These are phyloP conservation scores for Tinamus guttatus DNA, from an alignment of 2,113 vertebrate species.

Conservation along the genomic window DNA sequence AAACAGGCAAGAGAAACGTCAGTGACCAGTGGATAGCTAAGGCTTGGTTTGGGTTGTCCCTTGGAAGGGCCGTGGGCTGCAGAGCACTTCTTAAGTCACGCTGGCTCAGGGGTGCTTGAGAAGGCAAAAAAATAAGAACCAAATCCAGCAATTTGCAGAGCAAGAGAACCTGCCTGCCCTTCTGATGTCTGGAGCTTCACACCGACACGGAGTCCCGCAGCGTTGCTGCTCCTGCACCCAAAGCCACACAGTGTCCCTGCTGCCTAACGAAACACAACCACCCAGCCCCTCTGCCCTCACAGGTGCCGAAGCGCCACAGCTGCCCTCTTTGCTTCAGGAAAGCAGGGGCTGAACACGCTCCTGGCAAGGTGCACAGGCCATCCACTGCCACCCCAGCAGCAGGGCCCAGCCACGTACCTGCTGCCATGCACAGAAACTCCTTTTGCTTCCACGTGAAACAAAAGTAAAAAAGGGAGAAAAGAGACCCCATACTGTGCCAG, in stretches of 20 bases:
- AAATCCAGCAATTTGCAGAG: background rate
- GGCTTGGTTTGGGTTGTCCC: accelerated
- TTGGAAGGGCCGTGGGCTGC: background rate
- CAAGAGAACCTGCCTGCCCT: background rate
- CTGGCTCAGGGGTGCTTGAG: background rate
- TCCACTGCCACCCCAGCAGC: background rate
- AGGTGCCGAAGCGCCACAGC: too few relatives aligned
- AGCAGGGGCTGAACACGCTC: background rate
- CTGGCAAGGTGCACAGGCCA: background rate
- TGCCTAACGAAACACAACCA: too few relatives aligned
- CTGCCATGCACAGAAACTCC: background rate
- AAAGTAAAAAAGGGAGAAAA: background rate
- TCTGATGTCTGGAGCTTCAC: background rate
- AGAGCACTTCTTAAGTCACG: background rate
- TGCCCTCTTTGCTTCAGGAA: too few relatives aligned
- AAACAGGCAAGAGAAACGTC: background rate
- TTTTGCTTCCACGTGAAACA: background rate
- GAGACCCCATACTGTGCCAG: background rate
- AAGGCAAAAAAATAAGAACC: background rate
- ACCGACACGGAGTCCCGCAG: background rate
- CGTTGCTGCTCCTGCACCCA: background rate
- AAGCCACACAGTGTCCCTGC: background rate
- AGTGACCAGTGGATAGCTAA: too few relatives aligned
- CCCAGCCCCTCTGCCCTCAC: background rate
- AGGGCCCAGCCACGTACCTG: background rate